Base-by-base conservation (phyloP, 2,797 vertebrate genomes). In the Anableps anableps region DNA sequence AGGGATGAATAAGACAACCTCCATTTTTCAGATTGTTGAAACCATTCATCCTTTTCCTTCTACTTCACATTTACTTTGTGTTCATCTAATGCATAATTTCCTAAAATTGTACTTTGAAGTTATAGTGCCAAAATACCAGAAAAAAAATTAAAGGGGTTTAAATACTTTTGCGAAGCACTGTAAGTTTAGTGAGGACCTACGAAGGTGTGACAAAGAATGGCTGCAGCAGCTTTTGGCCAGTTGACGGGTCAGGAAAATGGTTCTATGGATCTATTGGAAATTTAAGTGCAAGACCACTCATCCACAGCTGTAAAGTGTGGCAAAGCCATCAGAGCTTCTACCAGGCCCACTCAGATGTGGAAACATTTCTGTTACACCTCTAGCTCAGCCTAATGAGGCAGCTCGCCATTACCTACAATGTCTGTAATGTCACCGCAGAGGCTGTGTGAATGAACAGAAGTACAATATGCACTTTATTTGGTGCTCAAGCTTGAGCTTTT, bases 341-440 rank as follows among this genome's bases (percentile, higher is more conserved):
- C 68, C 71, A 51, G 10, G 74, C 78, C 84, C 80, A 82, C 79
- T 89, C 75, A 50, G 78, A 83, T 86, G 79, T 82, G 66, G 85
- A 88, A 89, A 84, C 74, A 75, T 86, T 89, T 77, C 88, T 77
- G 86, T 87, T 79, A 34, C 79, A 84, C 76, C 75, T 79, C 80
- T 82, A 79, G 81, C 88, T 88, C 76, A 64, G 83, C 80, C 82
- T 92, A 92, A 92, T 89, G 92, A 94, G 88, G 85, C 86, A 75
- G 68, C 82, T 80, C 81, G 29, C 74, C 84, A 76, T 88, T 88
- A 85, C 77, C 81, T 78, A 29, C 85, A 82, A 75, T 80, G 60
- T 82, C 85, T 85, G 83, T 51, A 84, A 77, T 79, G 81, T 78
- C 83, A 68, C 64, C 21, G 74, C 29, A 50, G 8, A 79, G 71